Percentiles rank a stretch among this genome's conserved stretches.
phyloP scores from a whole-genome alignment of 2,797 vertebrate genomes.

The Bradypus variegatus region DNA sequence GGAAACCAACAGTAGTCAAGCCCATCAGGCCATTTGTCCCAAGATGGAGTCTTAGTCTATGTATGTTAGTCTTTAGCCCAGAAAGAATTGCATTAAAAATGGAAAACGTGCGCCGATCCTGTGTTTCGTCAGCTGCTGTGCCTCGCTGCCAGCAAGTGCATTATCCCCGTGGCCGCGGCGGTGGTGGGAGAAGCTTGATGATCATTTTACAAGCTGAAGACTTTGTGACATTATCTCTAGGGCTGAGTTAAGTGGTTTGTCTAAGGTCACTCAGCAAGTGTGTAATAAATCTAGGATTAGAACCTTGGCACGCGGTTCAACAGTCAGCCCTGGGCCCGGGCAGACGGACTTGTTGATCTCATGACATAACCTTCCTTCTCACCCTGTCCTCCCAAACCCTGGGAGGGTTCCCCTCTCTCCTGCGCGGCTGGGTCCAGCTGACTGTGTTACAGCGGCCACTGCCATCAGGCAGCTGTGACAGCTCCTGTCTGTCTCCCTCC shows the following conservation, averaged over 20 bases:
- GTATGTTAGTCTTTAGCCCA: too few relatives aligned
- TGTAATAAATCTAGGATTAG: conserved; percentile 31
- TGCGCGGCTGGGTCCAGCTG: fast-evolving
- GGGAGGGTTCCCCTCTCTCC: fast-evolving
- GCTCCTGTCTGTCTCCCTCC: background rate
- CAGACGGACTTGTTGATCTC: background rate
- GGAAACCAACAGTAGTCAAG: fast-evolving
- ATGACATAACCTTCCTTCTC: fast-evolving
- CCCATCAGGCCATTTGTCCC: fast-evolving
- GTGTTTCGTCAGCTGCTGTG: background rate
- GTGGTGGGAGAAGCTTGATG: background rate
- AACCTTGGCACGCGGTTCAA: background rate
- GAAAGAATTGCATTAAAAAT: background rate
- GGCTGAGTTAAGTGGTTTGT: conserved; percentile 40
- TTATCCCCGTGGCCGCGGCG: fast-evolving
- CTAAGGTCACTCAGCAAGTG: conserved; percentile 39
- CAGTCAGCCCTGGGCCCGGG: background rate
- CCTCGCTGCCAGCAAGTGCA: background rate
- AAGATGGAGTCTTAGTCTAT: fast-evolving
- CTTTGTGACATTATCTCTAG: conserved; percentile 24
- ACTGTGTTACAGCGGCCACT: fast-evolving
- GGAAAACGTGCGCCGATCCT: background rate
- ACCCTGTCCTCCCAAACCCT: too few relatives aligned
- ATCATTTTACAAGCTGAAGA: conserved; percentile 18
- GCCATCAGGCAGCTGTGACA: background rate